These are phyloP conservation scores for Redunca redunca DNA, from an alignment of 2,113 vertebrate genomes.

Conservation along the genomic window DNA sequence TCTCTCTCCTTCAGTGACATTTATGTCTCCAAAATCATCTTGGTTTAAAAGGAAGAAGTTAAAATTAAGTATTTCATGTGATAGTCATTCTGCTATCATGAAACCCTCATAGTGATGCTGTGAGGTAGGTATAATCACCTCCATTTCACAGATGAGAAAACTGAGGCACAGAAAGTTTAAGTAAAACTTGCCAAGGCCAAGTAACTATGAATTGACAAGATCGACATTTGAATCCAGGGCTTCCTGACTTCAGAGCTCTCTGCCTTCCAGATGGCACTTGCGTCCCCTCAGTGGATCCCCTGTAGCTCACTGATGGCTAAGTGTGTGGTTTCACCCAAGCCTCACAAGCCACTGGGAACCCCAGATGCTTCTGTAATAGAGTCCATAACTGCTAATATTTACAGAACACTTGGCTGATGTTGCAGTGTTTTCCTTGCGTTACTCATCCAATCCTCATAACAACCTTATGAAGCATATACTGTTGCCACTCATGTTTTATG, in stretches of 20 bases:
- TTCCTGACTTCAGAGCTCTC: not conserved
- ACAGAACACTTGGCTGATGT: too few species aligned
- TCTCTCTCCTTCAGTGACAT: not conserved
- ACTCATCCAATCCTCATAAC: not conserved
- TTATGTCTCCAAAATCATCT: not conserved
- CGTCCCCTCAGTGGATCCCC: not conserved
- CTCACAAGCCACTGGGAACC: not conserved
- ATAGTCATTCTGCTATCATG: not conserved
- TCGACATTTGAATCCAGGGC: not conserved
- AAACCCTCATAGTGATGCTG: not conserved
- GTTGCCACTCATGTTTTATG: not conserved
- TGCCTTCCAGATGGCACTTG: not conserved
- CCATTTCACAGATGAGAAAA: not conserved
- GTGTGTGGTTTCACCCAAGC: not conserved
- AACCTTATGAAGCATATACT: not conserved
- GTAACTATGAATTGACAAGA: not conserved
- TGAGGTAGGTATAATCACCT: not conserved
- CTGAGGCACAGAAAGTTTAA: not conserved
- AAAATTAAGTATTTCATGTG: not conserved
- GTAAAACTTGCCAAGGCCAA: not conserved
- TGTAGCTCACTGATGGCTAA: not conserved
- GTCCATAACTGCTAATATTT: not conserved
- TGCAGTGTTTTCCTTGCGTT: not conserved
- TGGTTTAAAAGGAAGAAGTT: conserved; percentile 5
- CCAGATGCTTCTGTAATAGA: not conserved